A percentile compares a stretch with the other conserved stretches of the same genome.
Conservation (phyloP, 1,140 invertebrate species). For the Coenobita brevimanus region DNA sequence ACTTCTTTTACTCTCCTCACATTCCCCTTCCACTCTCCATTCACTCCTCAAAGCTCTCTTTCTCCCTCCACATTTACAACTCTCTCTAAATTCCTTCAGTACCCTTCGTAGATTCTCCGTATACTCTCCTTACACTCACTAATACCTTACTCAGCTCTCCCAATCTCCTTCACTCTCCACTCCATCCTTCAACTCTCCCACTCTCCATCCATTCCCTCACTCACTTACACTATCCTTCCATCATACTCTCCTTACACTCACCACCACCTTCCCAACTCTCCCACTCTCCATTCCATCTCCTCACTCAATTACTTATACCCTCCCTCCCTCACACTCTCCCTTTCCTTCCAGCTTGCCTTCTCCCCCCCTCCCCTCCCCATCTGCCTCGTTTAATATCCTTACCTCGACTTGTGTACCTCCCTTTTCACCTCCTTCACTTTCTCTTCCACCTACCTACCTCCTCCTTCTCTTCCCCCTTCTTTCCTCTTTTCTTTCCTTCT, state of each 20-base stretch:
- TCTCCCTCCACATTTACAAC: too few species aligned
- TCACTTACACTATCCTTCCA: not conserved
- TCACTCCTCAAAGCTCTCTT: too few species aligned
- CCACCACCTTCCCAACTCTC: too few species aligned
- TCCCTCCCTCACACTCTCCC: not conserved
- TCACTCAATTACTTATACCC: not conserved
- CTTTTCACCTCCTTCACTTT: constrained; percentile 7
- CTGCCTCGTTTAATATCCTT: not conserved
- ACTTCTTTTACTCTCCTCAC: too few species aligned
- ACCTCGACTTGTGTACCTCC: not conserved
- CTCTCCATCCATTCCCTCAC: too few species aligned
- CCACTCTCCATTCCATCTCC: not conserved
- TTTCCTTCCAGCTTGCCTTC: not conserved
- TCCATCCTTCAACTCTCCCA: not conserved
- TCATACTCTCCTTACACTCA: too few species aligned
- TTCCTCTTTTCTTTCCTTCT: constrained; percentile 3
- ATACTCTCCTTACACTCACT: too few species aligned
- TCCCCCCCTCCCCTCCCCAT: not conserved
- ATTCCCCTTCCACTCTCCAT: too few species aligned
- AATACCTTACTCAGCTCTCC: not conserved
- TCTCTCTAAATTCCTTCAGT: too few species aligned
- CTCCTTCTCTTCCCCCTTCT: not conserved
- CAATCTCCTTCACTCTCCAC: not conserved
- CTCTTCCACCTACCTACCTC: not conserved
- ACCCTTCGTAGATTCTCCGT: too few species aligned